Percentiles rank a stretch among this genome's conserved stretches.
Evolutionary conservation across 2,797 vertebrate genomes (phyloP).

Genomic region (Sitta carolinensis): DNA sequence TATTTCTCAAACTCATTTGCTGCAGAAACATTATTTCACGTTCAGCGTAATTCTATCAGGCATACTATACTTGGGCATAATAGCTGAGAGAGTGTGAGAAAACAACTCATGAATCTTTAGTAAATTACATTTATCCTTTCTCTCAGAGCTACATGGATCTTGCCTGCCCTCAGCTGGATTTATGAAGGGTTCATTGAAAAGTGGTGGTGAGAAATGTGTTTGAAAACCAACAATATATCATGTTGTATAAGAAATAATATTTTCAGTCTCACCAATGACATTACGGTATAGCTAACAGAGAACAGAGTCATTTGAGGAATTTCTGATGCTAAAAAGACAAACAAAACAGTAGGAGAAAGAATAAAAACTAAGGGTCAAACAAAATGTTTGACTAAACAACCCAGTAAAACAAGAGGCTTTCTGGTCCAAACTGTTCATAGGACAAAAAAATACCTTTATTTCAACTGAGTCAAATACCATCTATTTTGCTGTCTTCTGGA

Average conservation of each 20-base stretch:
- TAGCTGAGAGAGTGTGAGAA: constrained; percentile 1
- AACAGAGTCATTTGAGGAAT: background rate
- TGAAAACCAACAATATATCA: background rate
- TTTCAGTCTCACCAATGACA: background rate
- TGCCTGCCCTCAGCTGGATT: constrained; percentile 74
- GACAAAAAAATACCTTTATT: background rate
- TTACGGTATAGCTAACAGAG: background rate
- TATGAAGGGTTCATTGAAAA: constrained; percentile 32
- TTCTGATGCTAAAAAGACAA: background rate
- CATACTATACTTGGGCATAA: background rate
- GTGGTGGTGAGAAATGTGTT: background rate
- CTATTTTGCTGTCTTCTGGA: background rate
- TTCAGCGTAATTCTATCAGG: constrained; percentile 6
- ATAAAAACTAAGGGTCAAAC: background rate
- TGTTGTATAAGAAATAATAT: constrained; percentile 15
- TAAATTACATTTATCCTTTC: background rate
- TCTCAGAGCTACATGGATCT: constrained; percentile 53
- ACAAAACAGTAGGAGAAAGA: background rate
- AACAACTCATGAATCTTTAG: constrained; percentile 42
- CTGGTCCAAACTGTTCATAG: background rate
- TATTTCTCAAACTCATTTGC: constrained; percentile 1
- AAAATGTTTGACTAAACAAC: background rate
- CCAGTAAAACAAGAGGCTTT: background rate
- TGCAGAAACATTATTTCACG: background rate
- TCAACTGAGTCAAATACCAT: background rate